Conservation (phyloP, 2,888 invertebrate species). For the Cactoblastis cactorum region DNA sequence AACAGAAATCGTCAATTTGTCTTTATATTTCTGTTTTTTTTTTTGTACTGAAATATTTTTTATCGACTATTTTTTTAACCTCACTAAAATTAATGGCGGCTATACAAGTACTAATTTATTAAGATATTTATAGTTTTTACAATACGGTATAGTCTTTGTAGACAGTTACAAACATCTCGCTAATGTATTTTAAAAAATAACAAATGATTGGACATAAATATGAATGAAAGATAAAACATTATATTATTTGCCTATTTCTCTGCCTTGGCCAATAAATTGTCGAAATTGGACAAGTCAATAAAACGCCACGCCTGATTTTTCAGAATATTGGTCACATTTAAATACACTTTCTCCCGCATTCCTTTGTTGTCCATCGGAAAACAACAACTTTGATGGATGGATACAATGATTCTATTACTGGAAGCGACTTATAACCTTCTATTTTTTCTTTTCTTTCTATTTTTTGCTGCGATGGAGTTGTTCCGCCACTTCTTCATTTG, state of each 20-base stretch:
- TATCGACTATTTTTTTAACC: no score
- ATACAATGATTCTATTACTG: background rate
- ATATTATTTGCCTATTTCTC: background rate
- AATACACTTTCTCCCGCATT: slow-evolving; percentile 4
- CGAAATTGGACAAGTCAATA: background rate
- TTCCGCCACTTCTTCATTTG: no score
- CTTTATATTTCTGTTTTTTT: no score
- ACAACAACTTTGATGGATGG: slow-evolving; percentile 4
- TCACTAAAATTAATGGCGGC: no score
- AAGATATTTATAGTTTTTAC: no score
- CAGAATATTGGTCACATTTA: background rate
- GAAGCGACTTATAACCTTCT: background rate
- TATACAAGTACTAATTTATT: background rate
- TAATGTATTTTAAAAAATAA: background rate
- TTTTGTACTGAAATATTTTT: no score
- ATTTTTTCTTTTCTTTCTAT: no score
- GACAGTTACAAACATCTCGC: background rate
- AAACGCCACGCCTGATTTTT: background rate
- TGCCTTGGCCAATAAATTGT: background rate
- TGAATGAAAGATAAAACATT: background rate
- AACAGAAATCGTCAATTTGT: no score
- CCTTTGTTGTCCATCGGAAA: slow-evolving; percentile 3
- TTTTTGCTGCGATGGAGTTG: no score
- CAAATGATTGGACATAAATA: background rate
- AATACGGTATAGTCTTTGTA: background rate